phyloP scores from a whole-genome alignment of 2,888 invertebrate genomes.

The Platycnemis pennipes region DNA sequence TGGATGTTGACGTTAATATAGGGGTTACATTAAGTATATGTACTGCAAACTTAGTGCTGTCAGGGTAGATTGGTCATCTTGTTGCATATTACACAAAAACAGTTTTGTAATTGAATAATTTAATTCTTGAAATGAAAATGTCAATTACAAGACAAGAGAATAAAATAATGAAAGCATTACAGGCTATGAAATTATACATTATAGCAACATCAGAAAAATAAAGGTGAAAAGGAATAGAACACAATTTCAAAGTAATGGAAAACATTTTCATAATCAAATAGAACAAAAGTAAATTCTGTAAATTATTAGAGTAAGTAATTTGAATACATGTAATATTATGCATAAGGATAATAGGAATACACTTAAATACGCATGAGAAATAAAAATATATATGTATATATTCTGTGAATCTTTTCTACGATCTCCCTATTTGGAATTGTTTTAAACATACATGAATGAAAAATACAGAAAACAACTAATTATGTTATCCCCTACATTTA shows the following conservation, averaged over 20 bases:
- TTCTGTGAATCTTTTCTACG: neutral
- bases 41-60: no score
- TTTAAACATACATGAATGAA: neutral
- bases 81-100: neutral
- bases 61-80: no score
- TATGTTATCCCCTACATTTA: conserved; percentile 13
- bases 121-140: neutral
- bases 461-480: neutral
- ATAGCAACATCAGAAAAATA: conserved; percentile 25
- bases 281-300: neutral
- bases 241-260: neutral
- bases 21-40: no score
- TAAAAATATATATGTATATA: neutral
- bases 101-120: neutral
- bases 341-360: neutral
- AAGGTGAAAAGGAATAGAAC: neutral
- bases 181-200: conserved; percentile 12
- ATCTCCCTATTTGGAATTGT: neutral
- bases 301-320: neutral
- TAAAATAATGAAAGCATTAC: conserved; percentile 15
- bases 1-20: no score
- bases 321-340: neutral
- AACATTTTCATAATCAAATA: conserved; percentile 24
- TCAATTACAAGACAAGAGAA: conserved; percentile 27
- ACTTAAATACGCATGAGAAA: neutral